phyloP scores from a whole-genome alignment of 2,113 vertebrate genomes.

The Dunckerocampus dactyliophorus region DNA sequence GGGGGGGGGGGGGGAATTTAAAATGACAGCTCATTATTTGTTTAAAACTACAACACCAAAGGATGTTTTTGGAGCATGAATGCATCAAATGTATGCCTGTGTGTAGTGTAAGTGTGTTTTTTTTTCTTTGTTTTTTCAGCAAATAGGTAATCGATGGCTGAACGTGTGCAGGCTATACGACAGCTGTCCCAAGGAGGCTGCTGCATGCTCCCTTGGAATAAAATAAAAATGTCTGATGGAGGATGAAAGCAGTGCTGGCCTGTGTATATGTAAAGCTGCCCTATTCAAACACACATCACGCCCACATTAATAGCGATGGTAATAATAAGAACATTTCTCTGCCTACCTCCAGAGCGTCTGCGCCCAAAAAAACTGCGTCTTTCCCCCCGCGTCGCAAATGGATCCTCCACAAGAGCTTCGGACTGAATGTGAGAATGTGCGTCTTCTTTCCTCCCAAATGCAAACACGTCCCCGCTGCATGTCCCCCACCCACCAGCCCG shows the following conservation, averaged over 20 bases:
- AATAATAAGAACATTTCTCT: constrained; percentile 54
- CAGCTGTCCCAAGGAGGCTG: constrained; percentile 66
- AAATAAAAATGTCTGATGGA: constrained; percentile 53
- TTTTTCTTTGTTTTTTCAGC: constrained; percentile 28
- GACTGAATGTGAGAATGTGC: constrained; percentile 59
- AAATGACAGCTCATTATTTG: constrained; percentile 18
- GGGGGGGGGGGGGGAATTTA: background rate
- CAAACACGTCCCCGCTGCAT: constrained; percentile 73
- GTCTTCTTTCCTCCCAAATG: constrained; percentile 65
- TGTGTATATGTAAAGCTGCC: constrained; percentile 26
- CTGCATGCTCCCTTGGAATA: constrained; percentile 56
- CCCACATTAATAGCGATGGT: constrained; percentile 48
- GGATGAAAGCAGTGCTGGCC: constrained; percentile 18
- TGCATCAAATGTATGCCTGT: background rate
- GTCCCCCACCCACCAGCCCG: constrained; percentile 27
- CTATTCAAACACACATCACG: constrained; percentile 35
- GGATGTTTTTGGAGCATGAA: constrained; percentile 38
- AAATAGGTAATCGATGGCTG: constrained; percentile 55
- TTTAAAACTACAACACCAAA: constrained; percentile 56
- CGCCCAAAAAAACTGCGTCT: constrained; percentile 61
- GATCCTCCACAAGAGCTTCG: constrained; percentile 61
- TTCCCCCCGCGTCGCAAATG: constrained; percentile 58
- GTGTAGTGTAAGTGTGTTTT: constrained; percentile 30
- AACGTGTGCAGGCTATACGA: constrained; percentile 48
- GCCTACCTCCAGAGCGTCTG: constrained; percentile 65